Evolutionary conservation across 2,888 invertebrate species (phyloP), one percentile per base, ranked within the genome.

Genomic region (Cheilosia vulpina): DNA sequence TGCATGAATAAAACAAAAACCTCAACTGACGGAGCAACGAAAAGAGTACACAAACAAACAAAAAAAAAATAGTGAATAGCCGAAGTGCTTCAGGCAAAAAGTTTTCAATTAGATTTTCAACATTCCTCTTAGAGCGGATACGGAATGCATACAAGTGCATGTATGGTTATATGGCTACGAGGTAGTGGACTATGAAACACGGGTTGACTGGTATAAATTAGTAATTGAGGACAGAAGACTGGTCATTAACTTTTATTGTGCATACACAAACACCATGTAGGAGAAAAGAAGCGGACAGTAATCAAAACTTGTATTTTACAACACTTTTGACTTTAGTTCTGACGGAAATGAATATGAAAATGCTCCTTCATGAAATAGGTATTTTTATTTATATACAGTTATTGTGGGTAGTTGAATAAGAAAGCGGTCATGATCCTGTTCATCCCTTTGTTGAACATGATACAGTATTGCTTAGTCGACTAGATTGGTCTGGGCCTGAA

Each of bases 61-160:
- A 43, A 24, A 50, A 60, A 43, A 24, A 50, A 60, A 38, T 38
- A 13, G 38, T 38, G 13, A 38, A 38, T 63, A 38, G 34, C 52
- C 55, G 17, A 68, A 83, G 68, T 73, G 83, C 83, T 79, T 57
- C 57, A 55, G 50, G 83, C 68, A 55, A 73, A 83, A 83, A 83
- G 78, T 83, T 83, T 83, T 83, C 83, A 83, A 83, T 83, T 83
- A 83, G 83, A 83, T 78, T 83, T 83, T 79, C 78, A 83, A 58
- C 73, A 83, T 83, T 62, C 83, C 68, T 68, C 72, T 68, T 73
- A 41, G 41, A 63, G 72, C 15, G 13, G 38, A 41, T 27, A 57
- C 62, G 62, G 68, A 83, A 73, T 73, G 60, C 78, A 78, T 83
- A 68, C 68, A 73, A 72, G 47, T 78, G 66, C 60, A 9, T 72